Percentiles rank a stretch among this genome's conserved stretches.
Conservation (phyloP, 2,797 vertebrate genomes). For the Peromyscus melanophrys region DNA sequence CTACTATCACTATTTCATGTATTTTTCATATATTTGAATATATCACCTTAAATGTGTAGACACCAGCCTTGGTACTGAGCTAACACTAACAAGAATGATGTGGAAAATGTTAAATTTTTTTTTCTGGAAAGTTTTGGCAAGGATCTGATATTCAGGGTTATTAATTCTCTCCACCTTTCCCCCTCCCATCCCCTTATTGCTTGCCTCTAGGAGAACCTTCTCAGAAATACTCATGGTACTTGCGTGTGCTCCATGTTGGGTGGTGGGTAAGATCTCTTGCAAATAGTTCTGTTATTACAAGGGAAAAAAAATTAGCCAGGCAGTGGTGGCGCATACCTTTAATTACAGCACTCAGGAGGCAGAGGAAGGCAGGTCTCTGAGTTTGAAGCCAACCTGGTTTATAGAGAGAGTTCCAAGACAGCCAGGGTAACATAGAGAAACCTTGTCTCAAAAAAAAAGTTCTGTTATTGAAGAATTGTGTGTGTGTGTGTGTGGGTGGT, state of each 20-base stretch:
- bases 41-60: background rate
- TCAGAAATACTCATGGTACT: background rate
- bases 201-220: background rate
- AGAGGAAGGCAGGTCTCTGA: background rate
- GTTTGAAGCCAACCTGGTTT: background rate
- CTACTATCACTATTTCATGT: too few species aligned
- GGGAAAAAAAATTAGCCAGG: background rate
- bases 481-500: accelerated
- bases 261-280: background rate
- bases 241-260: background rate
- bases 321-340: background rate
- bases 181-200: background rate
- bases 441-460: background rate
- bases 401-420: background rate
- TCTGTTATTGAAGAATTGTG: background rate
- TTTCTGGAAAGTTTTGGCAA: background rate
- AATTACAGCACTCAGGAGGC: background rate
- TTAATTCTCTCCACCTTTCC: background rate
- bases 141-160: background rate
- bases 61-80: background rate
- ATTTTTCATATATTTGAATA: background rate
- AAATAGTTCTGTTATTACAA: background rate
- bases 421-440: background rate
- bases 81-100: background rate
- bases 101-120: background rate